Percentiles rank a stretch among this genome's conserved stretches.
These are phyloP conservation scores for Prosapia bicincta DNA, from an alignment of 2,888 invertebrate species.

Conservation along the genomic window DNA sequence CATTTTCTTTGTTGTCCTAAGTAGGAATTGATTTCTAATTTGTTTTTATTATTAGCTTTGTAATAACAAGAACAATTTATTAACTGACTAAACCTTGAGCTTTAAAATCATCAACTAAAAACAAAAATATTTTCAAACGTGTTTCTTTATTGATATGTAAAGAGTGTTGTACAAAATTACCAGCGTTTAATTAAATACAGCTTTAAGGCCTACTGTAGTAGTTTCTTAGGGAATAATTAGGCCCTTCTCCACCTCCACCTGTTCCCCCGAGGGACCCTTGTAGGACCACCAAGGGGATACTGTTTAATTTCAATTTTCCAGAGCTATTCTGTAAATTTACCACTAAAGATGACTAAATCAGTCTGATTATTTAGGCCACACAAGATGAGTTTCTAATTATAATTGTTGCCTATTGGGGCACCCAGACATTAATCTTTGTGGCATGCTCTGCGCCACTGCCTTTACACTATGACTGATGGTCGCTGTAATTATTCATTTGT, in stretches of 20 bases:
- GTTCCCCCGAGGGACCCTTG: not conserved
- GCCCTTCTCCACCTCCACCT: not conserved
- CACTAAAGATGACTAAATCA: not conserved
- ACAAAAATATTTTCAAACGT: no score
- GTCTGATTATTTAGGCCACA: not conserved
- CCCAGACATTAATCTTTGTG: not conserved
- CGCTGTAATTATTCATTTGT: not conserved
- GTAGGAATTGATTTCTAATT: no score
- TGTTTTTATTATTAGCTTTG: no score
- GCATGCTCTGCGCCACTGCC: not conserved
- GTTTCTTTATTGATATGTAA: no score
- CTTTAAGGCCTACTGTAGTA: no score
- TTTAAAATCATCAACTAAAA: no score
- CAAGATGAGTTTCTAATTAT: not conserved
- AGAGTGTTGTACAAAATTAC: no score
- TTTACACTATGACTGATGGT: not conserved
- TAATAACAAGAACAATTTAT: no score
- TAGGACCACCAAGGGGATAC: not conserved
- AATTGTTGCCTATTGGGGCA: not conserved
- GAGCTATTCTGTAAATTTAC: not conserved
- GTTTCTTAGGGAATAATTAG: no score
- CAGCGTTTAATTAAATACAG: no score
- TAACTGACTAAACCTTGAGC: no score
- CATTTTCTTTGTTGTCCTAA: no score
- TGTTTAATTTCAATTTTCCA: not conserved